Conservation (phyloP, 2,797 vertebrate species). For the Gallinago stenura region DNA sequence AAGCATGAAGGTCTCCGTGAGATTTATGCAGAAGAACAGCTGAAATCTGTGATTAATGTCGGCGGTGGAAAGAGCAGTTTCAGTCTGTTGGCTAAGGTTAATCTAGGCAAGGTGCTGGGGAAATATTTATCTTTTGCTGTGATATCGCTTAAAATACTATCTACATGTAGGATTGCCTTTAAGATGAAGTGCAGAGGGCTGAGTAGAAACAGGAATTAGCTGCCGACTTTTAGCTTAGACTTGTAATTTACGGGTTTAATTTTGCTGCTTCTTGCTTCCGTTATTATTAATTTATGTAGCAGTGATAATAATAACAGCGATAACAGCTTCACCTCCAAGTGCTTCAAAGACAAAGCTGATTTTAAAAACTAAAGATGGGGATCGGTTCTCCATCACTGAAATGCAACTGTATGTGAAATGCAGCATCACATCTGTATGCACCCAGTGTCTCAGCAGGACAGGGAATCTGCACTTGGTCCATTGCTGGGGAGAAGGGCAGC, state of each 20-base stretch:
- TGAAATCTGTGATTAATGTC: slow-evolving; percentile 42
- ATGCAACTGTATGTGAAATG: neutral
- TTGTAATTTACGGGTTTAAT: slow-evolving; percentile 64
- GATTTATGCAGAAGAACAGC: slow-evolving; percentile 46
- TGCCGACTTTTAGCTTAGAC: neutral
- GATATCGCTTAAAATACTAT: slow-evolving; percentile 30
- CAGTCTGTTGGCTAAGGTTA: slow-evolving; percentile 51
- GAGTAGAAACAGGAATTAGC: slow-evolving; percentile 26
- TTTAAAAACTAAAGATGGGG: slow-evolving; percentile 7
- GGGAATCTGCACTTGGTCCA: neutral
- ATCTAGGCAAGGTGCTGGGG: slow-evolving; percentile 56
- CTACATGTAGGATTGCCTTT: slow-evolving; percentile 22
- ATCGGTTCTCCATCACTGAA: neutral
- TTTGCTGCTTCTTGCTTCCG: slow-evolving; percentile 27
- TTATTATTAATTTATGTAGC: slow-evolving; percentile 59
- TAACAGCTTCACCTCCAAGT: slow-evolving; percentile 37
- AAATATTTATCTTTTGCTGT: slow-evolving; percentile 51
- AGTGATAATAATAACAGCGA: neutral
- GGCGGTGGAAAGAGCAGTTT: slow-evolving; percentile 36
- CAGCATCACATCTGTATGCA: neutral
- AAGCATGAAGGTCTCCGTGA: slow-evolving; percentile 17
- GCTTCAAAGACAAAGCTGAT: neutral
- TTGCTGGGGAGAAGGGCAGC: neutral
- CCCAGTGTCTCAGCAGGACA: neutral
- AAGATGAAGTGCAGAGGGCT: slow-evolving; percentile 11